Base-by-base conservation (phyloP, 2,113 vertebrate species). In the Lepisosteus oculatus region DNA sequence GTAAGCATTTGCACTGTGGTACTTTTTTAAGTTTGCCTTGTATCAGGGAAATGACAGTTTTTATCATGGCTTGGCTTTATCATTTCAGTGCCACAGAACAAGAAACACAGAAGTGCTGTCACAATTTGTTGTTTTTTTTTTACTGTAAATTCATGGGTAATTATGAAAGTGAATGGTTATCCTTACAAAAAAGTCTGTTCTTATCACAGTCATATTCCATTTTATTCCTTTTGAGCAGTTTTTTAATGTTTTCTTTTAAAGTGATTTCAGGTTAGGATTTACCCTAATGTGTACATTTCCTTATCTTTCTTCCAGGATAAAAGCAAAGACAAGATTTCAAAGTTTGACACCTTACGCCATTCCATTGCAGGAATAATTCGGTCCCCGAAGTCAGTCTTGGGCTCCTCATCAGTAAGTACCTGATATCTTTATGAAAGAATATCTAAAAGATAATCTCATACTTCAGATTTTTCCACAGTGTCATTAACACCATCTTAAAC, bases 341-440 rank as follows among this genome's bases (percentile, higher is more conserved):
- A 94, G 74, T 95, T 99, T 75, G 96, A 99, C 77, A 98, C 96
- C 3, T 92, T 99, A 74, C 94, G 97, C 14, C 94, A 97, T 80
- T 99, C 97, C 72, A 94, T 99, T 78, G 96, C 95, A 45, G 96
- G 96, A 57, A 96, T 98, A 79, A 98, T 99, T 72, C 93, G 95
- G 9, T 91, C 95, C 74, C 95, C 96, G 70, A 98, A 98, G 85
- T 91, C 94, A 43, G 87, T 94, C 76, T 68, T 97, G 68, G 90
- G 93, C 44, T 94, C 96, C 17, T 95, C 96, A 3, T 92, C 97
- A 0, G 96, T 98, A 86, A 96, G 94, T 92, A 74, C 8, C 55
- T 6, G 8, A 15, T 14, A 6, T 17, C 42, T 44, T 47, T 55
- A 29, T 56, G 17, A 14, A n/a, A 8, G 17, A 4, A 59, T 29